phyloP scores from a whole-genome alignment of 2,797 vertebrate species.

The Lerista edwardsae region DNA sequence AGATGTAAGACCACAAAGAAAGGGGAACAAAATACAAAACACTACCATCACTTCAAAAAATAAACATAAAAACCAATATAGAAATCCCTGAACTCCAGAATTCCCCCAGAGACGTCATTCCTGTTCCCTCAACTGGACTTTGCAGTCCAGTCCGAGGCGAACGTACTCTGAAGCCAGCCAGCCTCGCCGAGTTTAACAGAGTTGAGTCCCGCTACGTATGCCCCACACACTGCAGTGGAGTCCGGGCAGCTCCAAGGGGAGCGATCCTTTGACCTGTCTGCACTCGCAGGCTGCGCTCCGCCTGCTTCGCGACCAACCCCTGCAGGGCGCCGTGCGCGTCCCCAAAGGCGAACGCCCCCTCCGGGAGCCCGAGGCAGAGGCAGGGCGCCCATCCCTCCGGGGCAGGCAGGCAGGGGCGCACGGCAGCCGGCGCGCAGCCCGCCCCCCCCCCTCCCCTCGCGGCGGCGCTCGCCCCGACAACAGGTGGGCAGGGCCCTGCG shows the following conservation, averaged over 20 bases:
- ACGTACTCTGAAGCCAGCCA: background rate
- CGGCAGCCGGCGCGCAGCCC: background rate
- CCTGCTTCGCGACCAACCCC: background rate
- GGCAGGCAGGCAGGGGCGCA: background rate
- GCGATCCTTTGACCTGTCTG: background rate
- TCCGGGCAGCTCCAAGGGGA: no score
- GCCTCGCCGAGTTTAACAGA: background rate
- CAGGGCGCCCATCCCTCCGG: background rate
- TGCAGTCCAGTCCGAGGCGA: background rate
- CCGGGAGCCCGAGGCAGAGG: no score
- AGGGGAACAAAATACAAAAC: background rate
- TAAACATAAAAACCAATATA: no score
- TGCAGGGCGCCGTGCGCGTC: no score
- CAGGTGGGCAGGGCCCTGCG: constrained; percentile 31
- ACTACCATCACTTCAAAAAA: no score
- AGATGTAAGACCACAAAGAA: background rate
- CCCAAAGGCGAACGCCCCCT: no score
- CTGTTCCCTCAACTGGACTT: background rate
- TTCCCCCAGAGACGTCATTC: background rate
- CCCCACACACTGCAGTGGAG: no score
- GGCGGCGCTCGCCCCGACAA: background rate
- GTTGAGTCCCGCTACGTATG: background rate
- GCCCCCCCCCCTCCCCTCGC: background rate
- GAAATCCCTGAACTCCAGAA: background rate
- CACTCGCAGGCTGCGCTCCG: background rate